Percentiles rank a stretch among this genome's conserved stretches.
phyloP scores from a whole-genome alignment of 2,888 invertebrate genomes.

The Strigamia crassipes region DNA sequence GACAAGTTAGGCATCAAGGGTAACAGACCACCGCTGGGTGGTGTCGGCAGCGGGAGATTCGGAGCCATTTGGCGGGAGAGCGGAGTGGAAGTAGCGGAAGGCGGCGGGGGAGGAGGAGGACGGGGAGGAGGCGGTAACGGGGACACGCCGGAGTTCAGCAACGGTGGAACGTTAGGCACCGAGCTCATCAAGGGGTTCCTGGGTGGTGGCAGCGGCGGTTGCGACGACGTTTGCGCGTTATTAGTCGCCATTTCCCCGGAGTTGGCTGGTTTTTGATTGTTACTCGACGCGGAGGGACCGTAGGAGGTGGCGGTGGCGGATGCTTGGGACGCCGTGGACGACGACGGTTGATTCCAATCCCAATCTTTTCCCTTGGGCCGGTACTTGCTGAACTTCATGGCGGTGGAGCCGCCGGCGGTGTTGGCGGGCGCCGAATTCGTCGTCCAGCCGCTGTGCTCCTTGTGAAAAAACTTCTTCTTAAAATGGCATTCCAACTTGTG shows the following conservation, averaged over 20 bases:
- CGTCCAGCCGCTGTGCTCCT: conserved; percentile 39
- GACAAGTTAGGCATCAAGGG: conserved; percentile 47
- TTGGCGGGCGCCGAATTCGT: neutral
- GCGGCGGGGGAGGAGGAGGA: neutral
- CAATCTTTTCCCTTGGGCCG: conserved; percentile 75
- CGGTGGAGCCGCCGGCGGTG: neutral
- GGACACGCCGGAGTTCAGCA: neutral
- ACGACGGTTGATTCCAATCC: conserved; percentile 64
- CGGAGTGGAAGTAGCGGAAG: neutral
- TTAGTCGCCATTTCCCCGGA: neutral
- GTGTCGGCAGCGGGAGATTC: neutral
- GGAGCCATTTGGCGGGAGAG: neutral
- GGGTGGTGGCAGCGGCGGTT: neutral
- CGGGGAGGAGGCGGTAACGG: neutral
- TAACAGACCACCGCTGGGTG: neutral
- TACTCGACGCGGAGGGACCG: neutral
- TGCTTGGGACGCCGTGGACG: conserved; percentile 24
- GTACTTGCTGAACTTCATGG: conserved; percentile 68
- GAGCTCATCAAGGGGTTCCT: neutral
- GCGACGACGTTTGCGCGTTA: neutral
- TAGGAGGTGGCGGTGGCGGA: neutral
- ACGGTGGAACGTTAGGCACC: neutral
- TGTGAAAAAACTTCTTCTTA: conserved; percentile 51
- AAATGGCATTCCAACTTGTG: conserved; percentile 49
- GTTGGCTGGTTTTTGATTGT: neutral